Base-by-base conservation (phyloP, 2,113 vertebrate species). In the Zingel zingel region DNA sequence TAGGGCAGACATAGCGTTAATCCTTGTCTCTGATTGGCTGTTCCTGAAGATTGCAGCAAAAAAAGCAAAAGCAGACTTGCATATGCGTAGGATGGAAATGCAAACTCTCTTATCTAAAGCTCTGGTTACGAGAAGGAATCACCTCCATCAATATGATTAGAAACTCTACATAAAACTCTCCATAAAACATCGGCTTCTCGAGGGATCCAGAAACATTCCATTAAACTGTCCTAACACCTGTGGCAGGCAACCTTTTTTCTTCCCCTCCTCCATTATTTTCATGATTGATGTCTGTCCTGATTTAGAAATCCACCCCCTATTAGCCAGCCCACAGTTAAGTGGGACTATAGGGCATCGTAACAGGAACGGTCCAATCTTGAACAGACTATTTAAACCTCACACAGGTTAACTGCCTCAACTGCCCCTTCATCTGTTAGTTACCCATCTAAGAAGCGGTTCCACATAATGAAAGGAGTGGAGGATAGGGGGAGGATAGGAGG, bases 321-420 rank as follows among this genome's bases (percentile, higher is more conserved):
- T 85, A 89, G 36, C 47, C 47, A 64, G 39, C 58, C 69, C 2
- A 18, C 54, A 78, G 51, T 87, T 83, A 84, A 83, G 59, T 70
- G 82, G 23, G 47, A 80, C 65, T 51, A 36, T 63, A 68, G 54
- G 71, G 73, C 73, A 18, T 67, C 12, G 25, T 25, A 75, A 50
- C 23, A 67, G 81, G 57, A 87, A 59, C 30, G 75, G 71, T 64
- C 61, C 68, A 13, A 48, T 61, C 48, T 74, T 65, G 62, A 79
- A 65, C 36, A 89, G 51, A 36, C 80, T 88, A 70, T 86, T 93
- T 90, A 90, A 89, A 92, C 62, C 74, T 82, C 73, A 88, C 74
- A 81, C 50, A 83, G 88, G 88, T 93, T 90, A 94, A 95, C 67
- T 63, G 66, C 65, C 43, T 77, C 76, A 83, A 81, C 88, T 80